Percentiles rank a stretch among this genome's conserved stretches.
phyloP scores from a whole-genome alignment of 2,888 invertebrate genomes.

The Troides oblongomaculatus region DNA sequence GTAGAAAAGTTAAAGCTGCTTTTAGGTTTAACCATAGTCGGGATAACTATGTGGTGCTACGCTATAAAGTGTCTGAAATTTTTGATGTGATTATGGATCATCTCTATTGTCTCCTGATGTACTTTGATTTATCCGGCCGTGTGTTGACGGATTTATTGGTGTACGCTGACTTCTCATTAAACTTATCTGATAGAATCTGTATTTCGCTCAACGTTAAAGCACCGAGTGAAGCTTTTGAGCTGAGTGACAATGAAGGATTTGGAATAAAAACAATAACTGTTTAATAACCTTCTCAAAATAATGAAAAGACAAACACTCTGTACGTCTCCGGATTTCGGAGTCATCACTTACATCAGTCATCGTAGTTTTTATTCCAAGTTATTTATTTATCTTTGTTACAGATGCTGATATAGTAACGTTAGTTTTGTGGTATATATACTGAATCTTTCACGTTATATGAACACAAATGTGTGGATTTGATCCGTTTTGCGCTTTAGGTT shows the following conservation, averaged over 20 bases:
- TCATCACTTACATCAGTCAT: too few species aligned
- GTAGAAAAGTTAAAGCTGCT: constrained; percentile 1
- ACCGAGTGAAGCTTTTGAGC: constrained; percentile 18
- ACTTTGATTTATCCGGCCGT: constrained; percentile 7
- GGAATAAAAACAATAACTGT: neutral
- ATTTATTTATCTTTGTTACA: too few species aligned
- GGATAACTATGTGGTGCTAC: too few species aligned
- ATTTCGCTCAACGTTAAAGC: constrained; percentile 41
- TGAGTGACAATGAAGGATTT: constrained; percentile 10
- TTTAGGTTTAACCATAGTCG: neutral
- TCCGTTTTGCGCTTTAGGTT: too few species aligned
- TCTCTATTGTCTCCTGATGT: constrained; percentile 62
- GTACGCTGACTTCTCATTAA: constrained; percentile 48
- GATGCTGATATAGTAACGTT: too few species aligned
- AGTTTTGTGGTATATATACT: too few species aligned
- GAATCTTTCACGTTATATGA: too few species aligned
- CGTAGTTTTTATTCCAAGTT: too few species aligned
- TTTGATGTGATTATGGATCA: constrained; percentile 68
- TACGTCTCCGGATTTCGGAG: too few species aligned
- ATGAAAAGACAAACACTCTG: too few species aligned
- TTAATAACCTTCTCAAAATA: neutral
- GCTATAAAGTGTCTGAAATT: constrained; percentile 42
- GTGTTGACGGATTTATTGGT: constrained; percentile 72
- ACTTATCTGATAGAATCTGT: constrained; percentile 64
- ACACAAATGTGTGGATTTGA: too few species aligned